A percentile compares a stretch with the other conserved stretches of the same genome.
These are phyloP conservation scores for Taenaris catops DNA, from an alignment of 2,888 invertebrate genomes.

Conservation along the genomic window DNA sequence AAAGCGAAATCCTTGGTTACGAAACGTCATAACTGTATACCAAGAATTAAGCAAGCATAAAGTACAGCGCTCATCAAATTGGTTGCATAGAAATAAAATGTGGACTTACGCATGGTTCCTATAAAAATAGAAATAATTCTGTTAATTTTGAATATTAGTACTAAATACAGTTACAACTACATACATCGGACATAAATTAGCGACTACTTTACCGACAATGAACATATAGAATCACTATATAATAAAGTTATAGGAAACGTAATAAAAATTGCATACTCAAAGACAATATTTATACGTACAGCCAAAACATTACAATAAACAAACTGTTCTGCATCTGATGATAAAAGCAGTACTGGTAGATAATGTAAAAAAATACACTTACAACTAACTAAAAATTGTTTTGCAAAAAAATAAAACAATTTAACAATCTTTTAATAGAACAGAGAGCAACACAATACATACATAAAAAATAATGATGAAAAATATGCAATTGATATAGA, in stretches of 20 bases:
- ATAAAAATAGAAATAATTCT: conserved; percentile 63
- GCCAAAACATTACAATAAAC: conserved; percentile 2
- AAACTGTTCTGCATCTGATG: not conserved
- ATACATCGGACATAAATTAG: conserved; percentile 8
- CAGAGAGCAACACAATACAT: not conserved
- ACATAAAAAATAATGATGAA: no score
- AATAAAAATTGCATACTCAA: conserved; percentile 3
- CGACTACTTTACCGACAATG: conserved; percentile 1
- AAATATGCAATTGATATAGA: no score
- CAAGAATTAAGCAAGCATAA: conserved; percentile 48
- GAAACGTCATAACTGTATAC: conserved; percentile 33
- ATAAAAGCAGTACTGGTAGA: not conserved
- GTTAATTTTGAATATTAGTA: conserved; percentile 25
- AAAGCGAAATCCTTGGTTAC: conserved; percentile 47
- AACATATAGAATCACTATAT: not conserved
- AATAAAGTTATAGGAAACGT: conserved; percentile 1
- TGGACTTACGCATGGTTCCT: conserved; percentile 79
- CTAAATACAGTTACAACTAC: conserved; percentile 18
- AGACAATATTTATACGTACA: conserved; percentile 3
- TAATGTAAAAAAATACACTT: not conserved
- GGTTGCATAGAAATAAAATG: conserved; percentile 58
- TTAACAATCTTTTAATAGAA: not conserved
- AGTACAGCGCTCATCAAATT: conserved; percentile 58
- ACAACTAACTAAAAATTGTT: not conserved
- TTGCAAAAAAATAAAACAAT: no score